phyloP scores from a whole-genome alignment of 2,888 invertebrate species.

The Catocala fraxini region DNA sequence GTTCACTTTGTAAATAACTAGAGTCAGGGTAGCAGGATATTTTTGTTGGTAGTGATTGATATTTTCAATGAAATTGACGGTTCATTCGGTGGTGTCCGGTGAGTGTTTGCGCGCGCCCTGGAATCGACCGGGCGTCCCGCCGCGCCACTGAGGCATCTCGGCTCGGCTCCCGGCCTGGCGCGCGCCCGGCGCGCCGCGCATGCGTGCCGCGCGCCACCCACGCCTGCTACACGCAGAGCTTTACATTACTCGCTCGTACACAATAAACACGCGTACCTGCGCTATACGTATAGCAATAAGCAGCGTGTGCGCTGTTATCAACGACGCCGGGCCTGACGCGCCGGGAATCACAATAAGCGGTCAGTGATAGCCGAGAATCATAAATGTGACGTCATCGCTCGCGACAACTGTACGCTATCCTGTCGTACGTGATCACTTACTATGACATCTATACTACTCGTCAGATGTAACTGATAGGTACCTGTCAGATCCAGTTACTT shows the following conservation, averaged over 20 bases:
- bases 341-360: conserved; percentile 30
- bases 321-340: conserved; percentile 46
- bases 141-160: conserved; percentile 83
- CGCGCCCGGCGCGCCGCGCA: conserved; percentile 66
- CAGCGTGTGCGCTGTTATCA: conserved; percentile 52
- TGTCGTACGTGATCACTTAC: not conserved
- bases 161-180: conserved; percentile 66
- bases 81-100: conserved; percentile 61
- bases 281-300: conserved; percentile 47
- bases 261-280: conserved; percentile 35
- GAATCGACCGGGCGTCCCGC: conserved; percentile 85
- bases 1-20: conserved; percentile 10
- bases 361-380: conserved; percentile 57
- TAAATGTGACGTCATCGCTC: conserved; percentile 61
- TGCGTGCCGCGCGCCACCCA: conserved; percentile 65
- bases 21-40: conserved; percentile 16
- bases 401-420: not conserved
- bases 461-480: too few species aligned
- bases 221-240: conserved; percentile 52
- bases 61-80: conserved; percentile 63
- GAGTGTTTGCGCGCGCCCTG: conserved; percentile 72
- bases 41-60: conserved; percentile 42
- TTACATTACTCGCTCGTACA: conserved; percentile 52
- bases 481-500: too few species aligned
- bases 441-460: not conserved